These are phyloP conservation scores for Rhinophrynus dorsalis DNA, from an alignment of 2,797 vertebrate genomes.

Conservation along the genomic window DNA sequence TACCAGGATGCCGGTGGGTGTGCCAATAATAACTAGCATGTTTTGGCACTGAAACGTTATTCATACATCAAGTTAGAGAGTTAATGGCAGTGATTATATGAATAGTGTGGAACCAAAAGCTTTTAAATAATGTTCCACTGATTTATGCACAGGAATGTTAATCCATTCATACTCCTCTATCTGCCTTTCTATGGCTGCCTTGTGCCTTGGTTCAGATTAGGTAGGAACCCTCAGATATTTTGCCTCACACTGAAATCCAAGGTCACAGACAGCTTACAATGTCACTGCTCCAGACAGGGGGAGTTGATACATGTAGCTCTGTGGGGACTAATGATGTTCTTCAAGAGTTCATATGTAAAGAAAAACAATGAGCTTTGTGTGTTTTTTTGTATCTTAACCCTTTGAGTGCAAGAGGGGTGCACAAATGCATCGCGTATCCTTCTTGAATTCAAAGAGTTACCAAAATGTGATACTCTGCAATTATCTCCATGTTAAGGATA, in stretches of 20 bases:
- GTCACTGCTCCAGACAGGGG: constrained; percentile 4
- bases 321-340: no score
- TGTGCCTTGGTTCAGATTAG: neutral
- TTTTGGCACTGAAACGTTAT: neutral
- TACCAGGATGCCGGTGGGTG: no score
- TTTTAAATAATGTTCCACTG: neutral
- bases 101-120: no score
- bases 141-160: neutral
- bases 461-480: no score
- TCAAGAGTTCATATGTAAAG: no score
- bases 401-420: no score
- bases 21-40: neutral
- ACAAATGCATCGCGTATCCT: no score
- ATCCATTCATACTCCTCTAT: neutral
- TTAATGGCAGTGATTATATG: neutral
- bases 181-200: neutral
- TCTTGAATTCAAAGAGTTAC: no score
- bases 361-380: no score
- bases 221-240: neutral
- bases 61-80: neutral
- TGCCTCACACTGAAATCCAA: neutral
- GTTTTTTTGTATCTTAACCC: no score
- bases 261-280: constrained; percentile 26
- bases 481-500: no score
- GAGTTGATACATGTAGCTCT: no score